Evolutionary conservation across 2,888 invertebrate genomes (phyloP).

Genomic region (Meliscaeva auricollis): DNA sequence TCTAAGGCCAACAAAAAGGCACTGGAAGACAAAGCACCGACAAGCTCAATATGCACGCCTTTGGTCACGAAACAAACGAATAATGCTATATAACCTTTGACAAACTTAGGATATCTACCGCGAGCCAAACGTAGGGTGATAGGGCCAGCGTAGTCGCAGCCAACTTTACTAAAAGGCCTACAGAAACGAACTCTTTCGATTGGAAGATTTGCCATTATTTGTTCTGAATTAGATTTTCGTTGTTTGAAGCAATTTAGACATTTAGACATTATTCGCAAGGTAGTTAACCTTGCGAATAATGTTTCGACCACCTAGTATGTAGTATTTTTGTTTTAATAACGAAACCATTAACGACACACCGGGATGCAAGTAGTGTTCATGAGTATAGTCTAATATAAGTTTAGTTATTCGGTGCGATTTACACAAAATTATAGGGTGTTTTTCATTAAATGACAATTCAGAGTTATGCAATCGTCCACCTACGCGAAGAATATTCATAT

Average conservation of each 20-base stretch:
- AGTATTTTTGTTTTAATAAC: constrained; percentile 30
- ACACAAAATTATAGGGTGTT: constrained; percentile 47
- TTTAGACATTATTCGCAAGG: too few species aligned
- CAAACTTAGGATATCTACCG: constrained; percentile 36
- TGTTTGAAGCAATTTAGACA: constrained; percentile 39
- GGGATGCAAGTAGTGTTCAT: constrained; percentile 27
- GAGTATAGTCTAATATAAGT: constrained; percentile 11
- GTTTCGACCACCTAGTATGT: constrained; percentile 29
- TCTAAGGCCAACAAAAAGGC: not conserved
- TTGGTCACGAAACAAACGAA: constrained; percentile 50
- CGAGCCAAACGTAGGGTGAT: constrained; percentile 13
- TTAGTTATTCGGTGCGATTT: constrained; percentile 27
- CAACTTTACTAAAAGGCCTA: constrained; percentile 45
- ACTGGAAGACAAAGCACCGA: not conserved
- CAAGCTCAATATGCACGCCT: not conserved
- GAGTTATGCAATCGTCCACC: constrained; percentile 44
- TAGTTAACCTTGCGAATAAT: constrained; percentile 12
- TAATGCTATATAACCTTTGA: constrained; percentile 15
- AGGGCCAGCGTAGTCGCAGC: constrained; percentile 35
- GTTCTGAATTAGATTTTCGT: constrained; percentile 13
- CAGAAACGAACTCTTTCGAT: constrained; percentile 36
- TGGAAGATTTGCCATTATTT: constrained; percentile 48
- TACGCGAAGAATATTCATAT: constrained; percentile 25
- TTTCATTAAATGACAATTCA: constrained; percentile 25
- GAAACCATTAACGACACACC: constrained; percentile 24